Evolutionary conservation across 2,888 invertebrate species (phyloP), one percentile per base, ranked within the genome.

Genomic region (Macaria liturata): DNA sequence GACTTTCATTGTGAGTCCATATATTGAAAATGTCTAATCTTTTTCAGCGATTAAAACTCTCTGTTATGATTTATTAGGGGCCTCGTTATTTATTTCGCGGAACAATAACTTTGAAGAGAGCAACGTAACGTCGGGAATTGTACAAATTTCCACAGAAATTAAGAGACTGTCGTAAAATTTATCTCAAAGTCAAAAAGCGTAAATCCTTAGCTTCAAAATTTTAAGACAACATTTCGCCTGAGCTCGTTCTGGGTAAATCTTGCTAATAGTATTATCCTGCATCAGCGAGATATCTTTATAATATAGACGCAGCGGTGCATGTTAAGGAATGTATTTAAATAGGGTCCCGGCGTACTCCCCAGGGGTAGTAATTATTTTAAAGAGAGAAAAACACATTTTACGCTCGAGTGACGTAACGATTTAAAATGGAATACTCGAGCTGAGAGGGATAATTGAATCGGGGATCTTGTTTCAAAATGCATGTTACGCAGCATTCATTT

Each of bases 351-450:
- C 9, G 9, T 47, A 30, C 9, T 76, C 76, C 72, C 75, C 64
- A 68, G 74, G 72, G 78, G 79, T 75, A 74, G 78, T 80, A 79
- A 81, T 81, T 80, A 80, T 79, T 77, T 78, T 76, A 76, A 71
- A 74, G 71, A 69, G 71, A 78, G 73, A 78, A 60, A 59, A 52
- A 55, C 57, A 46, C 80, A 80, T 81, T 83, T 81, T 73, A 57
- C 78, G 80, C 80, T 75, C 77, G 76, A 78, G 78, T 72, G 70
- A 73, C 70, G 73, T 76, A 75, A 78, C 73, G 74, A 76, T 78
- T 80, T 82, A 81, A 82, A 78, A 74, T 70, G 69, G 75, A 78
- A 71, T 20, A 74, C 73, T 75, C 74, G 66, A 69, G 62, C 69
- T 70, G 71, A 70, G 70, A 72, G 66, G 75, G 76, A 79, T 80